Percentiles rank a stretch among this genome's conserved stretches.
phyloP scores from a whole-genome alignment of 2,888 invertebrate species.

The Coenonympha arcania region DNA sequence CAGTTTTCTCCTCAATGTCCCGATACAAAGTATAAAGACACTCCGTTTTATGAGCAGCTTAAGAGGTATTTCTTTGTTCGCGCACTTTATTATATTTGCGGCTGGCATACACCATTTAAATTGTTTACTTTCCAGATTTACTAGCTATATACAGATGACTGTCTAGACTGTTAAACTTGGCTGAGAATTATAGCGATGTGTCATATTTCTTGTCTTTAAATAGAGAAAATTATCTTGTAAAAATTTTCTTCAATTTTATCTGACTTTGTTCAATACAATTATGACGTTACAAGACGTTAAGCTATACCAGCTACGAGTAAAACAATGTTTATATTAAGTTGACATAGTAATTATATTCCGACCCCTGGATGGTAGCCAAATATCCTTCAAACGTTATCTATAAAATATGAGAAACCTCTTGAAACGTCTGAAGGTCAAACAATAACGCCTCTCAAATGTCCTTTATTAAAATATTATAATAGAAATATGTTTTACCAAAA shows the following conservation, averaged over 20 bases:
- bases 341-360: background rate
- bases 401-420: background rate
- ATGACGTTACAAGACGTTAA: background rate
- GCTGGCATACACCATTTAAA: constrained; percentile 19
- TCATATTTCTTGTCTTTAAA: no score
- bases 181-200: constrained; percentile 1
- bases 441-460: background rate
- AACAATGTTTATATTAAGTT: background rate
- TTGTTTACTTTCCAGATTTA: constrained; percentile 40
- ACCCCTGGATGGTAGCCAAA: background rate
- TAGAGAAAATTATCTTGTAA: no score
- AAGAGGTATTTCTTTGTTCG: constrained; percentile 21
- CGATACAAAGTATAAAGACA: constrained; percentile 25
- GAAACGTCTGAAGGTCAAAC: background rate
- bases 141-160: constrained; percentile 31
- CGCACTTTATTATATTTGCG: constrained; percentile 20
- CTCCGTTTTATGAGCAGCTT: constrained; percentile 24
- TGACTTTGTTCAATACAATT: no score
- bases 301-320: no score
- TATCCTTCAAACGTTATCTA: background rate
- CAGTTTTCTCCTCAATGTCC: constrained; percentile 22
- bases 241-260: no score
- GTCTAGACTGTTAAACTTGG: constrained; percentile 14
- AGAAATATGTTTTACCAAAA: no score
- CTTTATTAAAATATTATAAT: background rate